phyloP scores from a whole-genome alignment of 2,888 invertebrate genomes.

The Polymixis lichenea region DNA sequence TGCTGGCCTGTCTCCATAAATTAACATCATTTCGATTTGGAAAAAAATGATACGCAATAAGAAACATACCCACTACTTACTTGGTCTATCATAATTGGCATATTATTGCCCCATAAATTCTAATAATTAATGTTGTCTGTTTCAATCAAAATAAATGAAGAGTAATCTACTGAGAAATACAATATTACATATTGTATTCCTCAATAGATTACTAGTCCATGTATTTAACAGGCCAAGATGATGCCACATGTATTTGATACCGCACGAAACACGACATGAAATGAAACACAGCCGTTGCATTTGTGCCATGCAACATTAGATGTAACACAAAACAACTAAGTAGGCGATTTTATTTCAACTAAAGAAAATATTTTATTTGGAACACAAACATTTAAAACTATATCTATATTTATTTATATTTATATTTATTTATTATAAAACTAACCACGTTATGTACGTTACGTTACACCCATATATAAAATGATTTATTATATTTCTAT shows the following conservation, averaged over 20 bases:
- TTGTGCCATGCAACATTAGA: neutral
- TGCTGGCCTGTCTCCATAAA: neutral
- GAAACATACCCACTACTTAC: neutral
- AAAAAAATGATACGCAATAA: slow-evolving; percentile 10
- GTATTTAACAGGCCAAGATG: neutral
- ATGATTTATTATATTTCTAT: too few relatives aligned
- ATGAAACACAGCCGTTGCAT: neutral
- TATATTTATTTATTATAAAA: too few relatives aligned
- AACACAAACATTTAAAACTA: neutral
- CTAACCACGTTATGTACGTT: neutral
- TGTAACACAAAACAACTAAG: neutral
- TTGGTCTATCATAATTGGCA: neutral
- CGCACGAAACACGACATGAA: neutral
- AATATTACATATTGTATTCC: too few relatives aligned
- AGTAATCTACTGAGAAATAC: slow-evolving; percentile 23
- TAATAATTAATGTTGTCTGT: slow-evolving; percentile 21
- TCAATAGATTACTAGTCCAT: neutral
- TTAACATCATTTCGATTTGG: neutral
- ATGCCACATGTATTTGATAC: neutral
- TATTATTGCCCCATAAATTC: slow-evolving; percentile 26
- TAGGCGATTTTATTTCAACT: neutral
- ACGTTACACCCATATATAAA: neutral
- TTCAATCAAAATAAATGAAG: slow-evolving; percentile 36
- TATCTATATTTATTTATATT: too few relatives aligned
- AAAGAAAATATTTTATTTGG: neutral